These are phyloP conservation scores for Drosophila hydei DNA, from an alignment of 1,140 invertebrate genomes.

Conservation along the genomic window DNA sequence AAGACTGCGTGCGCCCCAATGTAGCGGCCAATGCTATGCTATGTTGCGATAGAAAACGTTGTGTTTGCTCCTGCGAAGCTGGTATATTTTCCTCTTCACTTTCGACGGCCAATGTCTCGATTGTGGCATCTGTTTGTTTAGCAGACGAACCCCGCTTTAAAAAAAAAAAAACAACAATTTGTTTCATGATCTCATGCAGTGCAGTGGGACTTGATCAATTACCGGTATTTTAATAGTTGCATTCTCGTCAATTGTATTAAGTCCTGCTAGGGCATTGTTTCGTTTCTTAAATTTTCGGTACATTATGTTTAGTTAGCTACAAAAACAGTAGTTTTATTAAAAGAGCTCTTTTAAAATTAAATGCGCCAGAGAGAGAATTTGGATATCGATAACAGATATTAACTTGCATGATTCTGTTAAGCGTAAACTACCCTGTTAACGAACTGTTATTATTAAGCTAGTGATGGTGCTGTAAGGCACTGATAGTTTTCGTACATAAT, in stretches of 20 bases:
- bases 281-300: slow-evolving; percentile 57
- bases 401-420: background rate
- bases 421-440: background rate
- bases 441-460: background rate
- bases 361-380: background rate
- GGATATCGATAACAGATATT: slow-evolving; percentile 8
- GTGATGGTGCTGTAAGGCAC: no score
- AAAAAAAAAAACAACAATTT: background rate
- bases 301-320: slow-evolving; percentile 27
- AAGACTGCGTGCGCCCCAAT: slow-evolving; percentile 72
- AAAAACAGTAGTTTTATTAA: background rate
- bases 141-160: slow-evolving; percentile 33
- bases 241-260: slow-evolving; percentile 75
- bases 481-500: background rate
- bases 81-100: slow-evolving; percentile 81
- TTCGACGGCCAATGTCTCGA: slow-evolving; percentile 23
- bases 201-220: slow-evolving; percentile 15
- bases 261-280: slow-evolving; percentile 25
- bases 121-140: slow-evolving; percentile 39
- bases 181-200: background rate
- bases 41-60: slow-evolving; percentile 79
- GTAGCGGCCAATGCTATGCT: slow-evolving; percentile 69
- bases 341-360: slow-evolving; percentile 24
- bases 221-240: slow-evolving; percentile 70
- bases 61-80: slow-evolving; percentile 76